Base-by-base conservation (phyloP, 2,888 invertebrate genomes). In the Palloptera scutellata region DNA sequence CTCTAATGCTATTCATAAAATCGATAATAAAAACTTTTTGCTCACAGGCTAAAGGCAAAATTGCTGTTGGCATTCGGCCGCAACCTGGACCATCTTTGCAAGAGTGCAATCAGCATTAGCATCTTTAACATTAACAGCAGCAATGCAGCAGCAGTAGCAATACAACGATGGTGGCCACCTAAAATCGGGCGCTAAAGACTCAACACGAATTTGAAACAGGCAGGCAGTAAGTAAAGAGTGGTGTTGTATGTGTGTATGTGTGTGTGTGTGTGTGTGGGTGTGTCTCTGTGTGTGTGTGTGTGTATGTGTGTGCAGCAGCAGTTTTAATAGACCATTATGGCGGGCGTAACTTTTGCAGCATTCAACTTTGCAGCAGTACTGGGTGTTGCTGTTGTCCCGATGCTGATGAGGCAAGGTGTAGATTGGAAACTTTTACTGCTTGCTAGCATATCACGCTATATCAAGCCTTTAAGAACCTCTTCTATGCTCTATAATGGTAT, bases 11-110 rank as follows among this genome's bases (percentile, higher is more conserved):
- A 48, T 48, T 58, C 30, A 10, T 9, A 48, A 58, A 64, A 58
- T 64, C 64, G 58, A 64, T 64, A 20, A 13, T 42, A 58, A 64
- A 58, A 11, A 30, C 30, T 41, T 40, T 57, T 52, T 51, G 40
- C n/a, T n/a, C 19, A 54, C 52, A 40, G 54, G 41, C 64, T 66
- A 55, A 62, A 70, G 54, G 67, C 66, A 63, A 40, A 30, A 57
- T 74, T 73, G 75, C 66, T 69, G 72, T 70, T 70, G 68, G 65
- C 74, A 72, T 75, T 75, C 76, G 75, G 75, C 76, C 69, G 61
- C 74, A 69, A 68, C 30, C 30, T 30, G 30, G 30, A 6, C 30
- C 6, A 2, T 6, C 30, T 30, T 30, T 30, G 30, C 30, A 30
- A 30, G 30, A 30, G 30, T 30, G 30, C 30, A 30, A 30, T 30